phyloP scores from a whole-genome alignment of 2,888 invertebrate genomes.

The Drosophila gaucha region DNA sequence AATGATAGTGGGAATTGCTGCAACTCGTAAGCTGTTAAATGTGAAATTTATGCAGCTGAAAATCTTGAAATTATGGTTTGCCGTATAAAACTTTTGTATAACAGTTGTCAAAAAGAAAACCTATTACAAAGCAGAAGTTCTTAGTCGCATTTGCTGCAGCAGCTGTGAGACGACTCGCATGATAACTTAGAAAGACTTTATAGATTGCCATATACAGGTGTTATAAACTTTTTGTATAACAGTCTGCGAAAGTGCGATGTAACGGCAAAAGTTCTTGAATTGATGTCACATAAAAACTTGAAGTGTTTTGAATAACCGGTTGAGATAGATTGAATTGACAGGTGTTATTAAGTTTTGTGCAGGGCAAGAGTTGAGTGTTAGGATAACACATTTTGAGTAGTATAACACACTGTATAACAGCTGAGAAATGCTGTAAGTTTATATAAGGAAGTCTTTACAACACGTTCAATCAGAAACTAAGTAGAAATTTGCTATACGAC shows the following conservation, averaged over 20 bases:
- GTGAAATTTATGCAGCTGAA: constrained; percentile 31
- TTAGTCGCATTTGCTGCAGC: not conserved
- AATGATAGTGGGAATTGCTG: constrained; percentile 42
- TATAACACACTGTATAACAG: not conserved
- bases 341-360: not conserved
- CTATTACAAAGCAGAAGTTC: constrained; percentile 19
- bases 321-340: not conserved
- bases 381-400: not conserved
- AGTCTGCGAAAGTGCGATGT: not conserved
- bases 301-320: not conserved
- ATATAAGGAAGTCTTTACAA: too few species aligned
- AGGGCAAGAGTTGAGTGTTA: not conserved
- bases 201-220: constrained; percentile 5
- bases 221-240: constrained; percentile 16
- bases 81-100: constrained; percentile 23
- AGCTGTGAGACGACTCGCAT: constrained; percentile 1
- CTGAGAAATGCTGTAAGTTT: too few species aligned
- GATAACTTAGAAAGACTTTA: not conserved
- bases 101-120: constrained; percentile 17
- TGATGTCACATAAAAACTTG: not conserved
- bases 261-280: not conserved
- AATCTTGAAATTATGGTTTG: not conserved
- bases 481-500: too few species aligned
- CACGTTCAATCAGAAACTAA: not conserved
- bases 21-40: constrained; percentile 32